Evolutionary conservation across 2,888 invertebrate species (phyloP).

Genomic region (Muschampia plurimacula): DNA sequence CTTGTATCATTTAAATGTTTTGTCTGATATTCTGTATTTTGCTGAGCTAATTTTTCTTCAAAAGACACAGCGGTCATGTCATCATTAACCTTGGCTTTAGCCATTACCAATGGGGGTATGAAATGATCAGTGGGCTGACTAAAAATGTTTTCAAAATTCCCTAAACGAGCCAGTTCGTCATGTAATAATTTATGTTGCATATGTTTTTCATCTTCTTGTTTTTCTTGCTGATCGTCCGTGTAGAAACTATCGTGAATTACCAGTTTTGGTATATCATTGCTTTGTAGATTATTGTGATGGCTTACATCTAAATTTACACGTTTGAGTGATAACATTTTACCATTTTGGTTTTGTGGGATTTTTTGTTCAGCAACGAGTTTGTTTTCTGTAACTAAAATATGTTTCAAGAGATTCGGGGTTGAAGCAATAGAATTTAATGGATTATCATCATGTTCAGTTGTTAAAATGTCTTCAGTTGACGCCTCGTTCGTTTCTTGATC

Average conservation of each 20-base stretch:
- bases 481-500: constrained; percentile 65
- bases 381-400: constrained; percentile 46
- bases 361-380: constrained; percentile 41
- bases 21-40: constrained; percentile 62
- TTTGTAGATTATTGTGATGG: constrained; percentile 67
- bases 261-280: constrained; percentile 69
- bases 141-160: constrained; percentile 78
- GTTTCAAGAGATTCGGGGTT: constrained; percentile 50
- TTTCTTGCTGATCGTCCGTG: constrained; percentile 63
- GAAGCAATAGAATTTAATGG: constrained; percentile 54
- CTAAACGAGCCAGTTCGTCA: constrained; percentile 73
- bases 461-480: constrained; percentile 60
- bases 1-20: constrained; percentile 46
- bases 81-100: constrained; percentile 79
- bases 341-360: constrained; percentile 34
- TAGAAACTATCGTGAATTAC: constrained; percentile 58
- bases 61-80: constrained; percentile 81
- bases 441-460: constrained; percentile 64
- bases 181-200: constrained; percentile 77
- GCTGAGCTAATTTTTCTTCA: constrained; percentile 80
- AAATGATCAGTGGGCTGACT: constrained; percentile 82
- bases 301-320: constrained; percentile 55
- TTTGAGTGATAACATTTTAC: constrained; percentile 52
- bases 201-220: constrained; percentile 70
- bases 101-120: constrained; percentile 82